Evolutionary conservation across 1,140 invertebrate species (phyloP).

Genomic region (Papilio polytes): DNA sequence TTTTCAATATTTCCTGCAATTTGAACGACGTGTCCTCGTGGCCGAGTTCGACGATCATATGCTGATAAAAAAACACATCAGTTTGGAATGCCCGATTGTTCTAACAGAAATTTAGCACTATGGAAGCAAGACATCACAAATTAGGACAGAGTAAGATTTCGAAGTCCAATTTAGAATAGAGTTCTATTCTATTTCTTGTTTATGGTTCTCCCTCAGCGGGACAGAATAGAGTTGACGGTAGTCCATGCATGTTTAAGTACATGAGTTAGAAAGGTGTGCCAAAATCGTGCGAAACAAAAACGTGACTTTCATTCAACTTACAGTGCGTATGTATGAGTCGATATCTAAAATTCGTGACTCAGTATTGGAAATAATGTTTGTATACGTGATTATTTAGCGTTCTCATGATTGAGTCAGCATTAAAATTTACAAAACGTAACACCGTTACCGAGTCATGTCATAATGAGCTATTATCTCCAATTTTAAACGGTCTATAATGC

Average conservation of each 20-base stretch:
- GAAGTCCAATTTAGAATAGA: too few species aligned
- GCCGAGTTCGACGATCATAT: not conserved
- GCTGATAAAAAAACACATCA: not conserved
- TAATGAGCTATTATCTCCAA: not conserved
- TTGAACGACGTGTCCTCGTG: not conserved
- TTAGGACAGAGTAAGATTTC: too few species aligned
- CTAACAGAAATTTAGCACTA: not conserved
- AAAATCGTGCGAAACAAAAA: not conserved
- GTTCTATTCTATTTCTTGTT: too few species aligned
- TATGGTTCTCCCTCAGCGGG: too few species aligned
- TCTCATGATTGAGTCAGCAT: constrained; percentile 2
- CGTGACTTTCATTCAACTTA: constrained; percentile 6
- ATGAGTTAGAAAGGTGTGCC: not conserved
- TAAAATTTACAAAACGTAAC: not conserved
- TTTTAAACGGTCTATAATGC: too few species aligned
- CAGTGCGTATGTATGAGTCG: not conserved
- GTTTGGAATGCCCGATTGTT: not conserved
- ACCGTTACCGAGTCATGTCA: not conserved
- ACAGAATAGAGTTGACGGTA: too few species aligned
- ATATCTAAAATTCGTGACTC: constrained; percentile 17
- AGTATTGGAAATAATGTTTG: not conserved
- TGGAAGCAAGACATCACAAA: not conserved
- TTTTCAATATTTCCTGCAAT: constrained; percentile 6
- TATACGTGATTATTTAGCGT: not conserved
- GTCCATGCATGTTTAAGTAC: too few species aligned